phyloP scores from a whole-genome alignment of 2,113 vertebrate species.

The Aegithalos caudatus region DNA sequence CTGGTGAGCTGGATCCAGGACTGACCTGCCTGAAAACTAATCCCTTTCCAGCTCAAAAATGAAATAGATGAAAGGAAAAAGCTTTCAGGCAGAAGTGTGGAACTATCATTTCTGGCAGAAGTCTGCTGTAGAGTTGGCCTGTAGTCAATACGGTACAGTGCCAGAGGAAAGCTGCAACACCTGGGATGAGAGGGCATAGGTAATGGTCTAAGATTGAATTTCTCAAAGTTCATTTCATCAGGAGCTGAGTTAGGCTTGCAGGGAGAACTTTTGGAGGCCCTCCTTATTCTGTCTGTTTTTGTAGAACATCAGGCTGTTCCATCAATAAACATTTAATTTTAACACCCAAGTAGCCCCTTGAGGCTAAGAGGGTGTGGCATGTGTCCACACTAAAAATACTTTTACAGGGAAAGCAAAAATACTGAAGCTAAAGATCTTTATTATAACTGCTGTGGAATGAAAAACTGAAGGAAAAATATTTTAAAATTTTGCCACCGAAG shows the following conservation, averaged over 20 bases:
- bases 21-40: background rate
- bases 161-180: background rate
- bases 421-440: background rate
- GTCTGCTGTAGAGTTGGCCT: background rate
- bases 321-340: background rate
- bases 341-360: rapidly evolving
- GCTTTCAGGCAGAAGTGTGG: background rate
- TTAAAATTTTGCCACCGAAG: background rate
- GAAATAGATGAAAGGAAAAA: background rate
- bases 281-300: background rate
- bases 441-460: background rate
- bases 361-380: background rate
- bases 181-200: background rate
- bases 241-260: background rate
- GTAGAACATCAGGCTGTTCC: background rate
- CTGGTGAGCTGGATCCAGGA: constrained; percentile 28
- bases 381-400: background rate
- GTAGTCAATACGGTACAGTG: background rate
- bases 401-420: background rate
- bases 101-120: background rate
- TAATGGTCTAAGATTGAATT: background rate
- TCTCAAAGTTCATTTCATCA: background rate
- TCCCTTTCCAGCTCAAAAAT: background rate
- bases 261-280: background rate
- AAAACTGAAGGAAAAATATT: background rate